Evolutionary conservation across 2,797 vertebrate species (phyloP).

Genomic region (Silurus aristotelis): DNA sequence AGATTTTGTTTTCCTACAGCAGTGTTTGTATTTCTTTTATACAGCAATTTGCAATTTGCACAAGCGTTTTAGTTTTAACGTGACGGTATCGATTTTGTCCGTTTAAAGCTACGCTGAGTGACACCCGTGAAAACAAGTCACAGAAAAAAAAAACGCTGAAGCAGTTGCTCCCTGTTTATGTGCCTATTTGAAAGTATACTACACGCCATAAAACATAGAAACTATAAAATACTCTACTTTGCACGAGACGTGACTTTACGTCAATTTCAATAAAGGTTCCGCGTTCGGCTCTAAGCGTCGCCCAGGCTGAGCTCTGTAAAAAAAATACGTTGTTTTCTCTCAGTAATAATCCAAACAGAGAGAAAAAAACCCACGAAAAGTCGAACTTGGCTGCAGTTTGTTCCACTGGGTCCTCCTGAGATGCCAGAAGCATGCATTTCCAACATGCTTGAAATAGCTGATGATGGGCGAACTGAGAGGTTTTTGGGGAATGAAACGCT

Average conservation of each 20-base stretch:
- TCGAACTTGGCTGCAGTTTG: constrained; percentile 23
- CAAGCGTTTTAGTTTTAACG: too few relatives aligned
- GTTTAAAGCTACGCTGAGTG: too few relatives aligned
- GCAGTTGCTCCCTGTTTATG: neutral
- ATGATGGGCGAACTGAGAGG: constrained; percentile 37
- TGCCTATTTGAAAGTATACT: neutral
- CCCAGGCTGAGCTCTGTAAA: constrained; percentile 20
- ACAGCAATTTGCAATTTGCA: too few relatives aligned
- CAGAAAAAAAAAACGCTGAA: too few relatives aligned
- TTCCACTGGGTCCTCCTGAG: constrained; percentile 30
- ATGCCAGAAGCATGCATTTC: constrained; percentile 48
- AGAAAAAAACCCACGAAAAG: neutral
- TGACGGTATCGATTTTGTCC: too few relatives aligned
- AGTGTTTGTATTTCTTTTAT: too few relatives aligned
- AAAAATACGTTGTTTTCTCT: constrained; percentile 24
- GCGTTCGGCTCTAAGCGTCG: constrained; percentile 22
- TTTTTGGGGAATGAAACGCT: constrained; percentile 22
- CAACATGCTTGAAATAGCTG: constrained; percentile 48
- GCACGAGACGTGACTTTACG: neutral
- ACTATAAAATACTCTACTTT: neutral
- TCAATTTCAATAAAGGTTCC: constrained; percentile 6
- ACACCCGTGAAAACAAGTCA: too few relatives aligned
- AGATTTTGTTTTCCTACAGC: neutral
- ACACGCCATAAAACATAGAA: neutral
- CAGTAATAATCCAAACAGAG: constrained; percentile 18